Evolutionary conservation across 2,113 vertebrate species (phyloP), one percentile per base, ranked within the genome.

Genomic region (Falcunculus frontatus): DNA sequence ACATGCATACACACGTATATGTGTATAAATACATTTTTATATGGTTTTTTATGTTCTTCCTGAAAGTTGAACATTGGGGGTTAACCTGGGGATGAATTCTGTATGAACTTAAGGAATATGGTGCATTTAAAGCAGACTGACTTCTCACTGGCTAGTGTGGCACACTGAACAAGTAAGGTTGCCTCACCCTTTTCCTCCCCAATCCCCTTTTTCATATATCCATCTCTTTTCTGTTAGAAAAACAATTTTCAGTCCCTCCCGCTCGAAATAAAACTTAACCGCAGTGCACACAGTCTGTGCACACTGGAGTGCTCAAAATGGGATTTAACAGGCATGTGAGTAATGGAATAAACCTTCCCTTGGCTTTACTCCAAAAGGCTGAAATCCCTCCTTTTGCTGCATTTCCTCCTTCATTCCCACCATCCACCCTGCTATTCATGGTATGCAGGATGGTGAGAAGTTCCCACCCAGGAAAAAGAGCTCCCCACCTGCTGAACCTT

Each of bases 1-100:
- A 10, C 41, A 11, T 56, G 25, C 1, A 3, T 18, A 22, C 13
- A 56, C 4, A 5, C 4, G 1, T 7, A 2, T 57, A 8, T 57
- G 19, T 56, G 12, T 65, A 46, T 59, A 83, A 73, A 42, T 76
- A 6, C 8, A 18, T 53, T 77, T 85, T 41, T 13, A 25, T 53
- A 9, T 17, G 21, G 21, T 62, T 84, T 79, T 37, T 11, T 55
- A 4, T 35, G 13, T 80, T 89, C 50, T 80, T 57, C 22, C 32
- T 53, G 26, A 7, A 37, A 23, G n/a, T 9, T 33, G 33, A 72
- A 46, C 44, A 12, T 53, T 70, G 42, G 27, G 30, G 17, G 18
- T 44, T 59, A 39, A 32, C 26, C 17, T 49, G 21, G 64, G 50
- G 7, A 16, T 73, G 17, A 68, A 42, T 89, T 80, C 53, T 62